phyloP scores from a whole-genome alignment of 2,888 invertebrate species.

The Lepidocyrtinus sp. region DNA sequence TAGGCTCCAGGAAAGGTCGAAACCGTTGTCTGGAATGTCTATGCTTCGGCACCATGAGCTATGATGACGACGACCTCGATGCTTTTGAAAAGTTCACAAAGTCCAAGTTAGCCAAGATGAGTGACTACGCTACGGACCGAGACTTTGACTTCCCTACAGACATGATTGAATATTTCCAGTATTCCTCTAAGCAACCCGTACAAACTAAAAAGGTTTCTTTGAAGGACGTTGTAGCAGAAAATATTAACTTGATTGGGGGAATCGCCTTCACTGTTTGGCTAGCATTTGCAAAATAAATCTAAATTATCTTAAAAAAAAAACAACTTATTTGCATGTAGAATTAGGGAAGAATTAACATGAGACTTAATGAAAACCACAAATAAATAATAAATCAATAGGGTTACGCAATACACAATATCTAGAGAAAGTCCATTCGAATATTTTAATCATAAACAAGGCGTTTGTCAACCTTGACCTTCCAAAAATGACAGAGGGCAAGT shows the following conservation, averaged over 20 bases:
- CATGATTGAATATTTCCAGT: conserved; percentile 38
- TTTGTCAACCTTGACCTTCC: too few relatives aligned
- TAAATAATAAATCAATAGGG: too few relatives aligned
- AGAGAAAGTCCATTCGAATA: too few relatives aligned
- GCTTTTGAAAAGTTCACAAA: conserved; percentile 32
- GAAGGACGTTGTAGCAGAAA: neutral
- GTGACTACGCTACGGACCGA: neutral
- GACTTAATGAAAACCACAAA: too few relatives aligned
- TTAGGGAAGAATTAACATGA: too few relatives aligned
- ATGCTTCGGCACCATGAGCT: conserved; percentile 39
- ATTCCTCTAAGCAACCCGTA: neutral
- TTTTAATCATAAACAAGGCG: too few relatives aligned
- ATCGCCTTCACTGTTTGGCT: conserved; percentile 37
- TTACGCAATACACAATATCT: too few relatives aligned
- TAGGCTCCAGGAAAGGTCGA: conserved; percentile 26
- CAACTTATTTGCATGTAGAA: too few relatives aligned
- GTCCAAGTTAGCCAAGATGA: neutral
- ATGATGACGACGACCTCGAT: conserved; percentile 39
- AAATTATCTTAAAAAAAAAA: too few relatives aligned
- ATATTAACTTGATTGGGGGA: conserved; percentile 30
- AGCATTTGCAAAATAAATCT: neutral
- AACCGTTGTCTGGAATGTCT: conserved; percentile 38
- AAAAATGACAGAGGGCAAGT: too few relatives aligned
- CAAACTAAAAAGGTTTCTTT: neutral
- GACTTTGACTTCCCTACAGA: conserved; percentile 7